Conservation (phyloP, 2,113 vertebrate genomes). For the Sarotherodon lohbergeri region DNA sequence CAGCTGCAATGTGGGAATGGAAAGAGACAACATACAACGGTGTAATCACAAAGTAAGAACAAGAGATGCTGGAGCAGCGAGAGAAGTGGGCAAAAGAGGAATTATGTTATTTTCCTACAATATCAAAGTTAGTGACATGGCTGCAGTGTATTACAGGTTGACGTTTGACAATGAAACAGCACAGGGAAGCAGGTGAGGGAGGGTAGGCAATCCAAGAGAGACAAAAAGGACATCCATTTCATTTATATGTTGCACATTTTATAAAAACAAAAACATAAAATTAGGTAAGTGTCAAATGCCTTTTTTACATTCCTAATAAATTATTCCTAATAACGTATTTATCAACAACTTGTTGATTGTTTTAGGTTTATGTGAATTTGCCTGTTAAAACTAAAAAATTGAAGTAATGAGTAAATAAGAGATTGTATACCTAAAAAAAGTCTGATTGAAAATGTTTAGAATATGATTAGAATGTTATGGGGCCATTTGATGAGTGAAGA, state of each 20-base stretch:
- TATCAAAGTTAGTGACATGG: background rate
- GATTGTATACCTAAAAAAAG: background rate
- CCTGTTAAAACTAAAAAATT: background rate
- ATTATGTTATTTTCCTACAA: background rate
- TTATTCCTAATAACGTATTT: background rate
- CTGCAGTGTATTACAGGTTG: background rate
- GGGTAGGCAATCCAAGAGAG: background rate
- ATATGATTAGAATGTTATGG: background rate
- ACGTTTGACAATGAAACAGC: background rate
- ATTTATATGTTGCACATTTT: background rate
- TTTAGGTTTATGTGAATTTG: background rate
- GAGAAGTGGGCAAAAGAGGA: background rate
- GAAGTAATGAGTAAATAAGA: background rate
- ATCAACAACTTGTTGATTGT: background rate
- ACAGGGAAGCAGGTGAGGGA: background rate
- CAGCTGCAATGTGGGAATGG: conserved; percentile 40
- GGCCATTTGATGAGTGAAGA: background rate
- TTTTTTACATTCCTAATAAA: background rate
- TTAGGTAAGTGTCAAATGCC: no score
- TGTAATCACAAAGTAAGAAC: conserved; percentile 44
- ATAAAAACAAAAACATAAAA: background rate
- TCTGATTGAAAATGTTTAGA: background rate
- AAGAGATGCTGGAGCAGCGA: background rate
- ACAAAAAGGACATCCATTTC: background rate
- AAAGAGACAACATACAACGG: conserved; percentile 51